Conservation (phyloP, 2,797 vertebrate genomes). For the Ctenopoma kingsleyae region DNA sequence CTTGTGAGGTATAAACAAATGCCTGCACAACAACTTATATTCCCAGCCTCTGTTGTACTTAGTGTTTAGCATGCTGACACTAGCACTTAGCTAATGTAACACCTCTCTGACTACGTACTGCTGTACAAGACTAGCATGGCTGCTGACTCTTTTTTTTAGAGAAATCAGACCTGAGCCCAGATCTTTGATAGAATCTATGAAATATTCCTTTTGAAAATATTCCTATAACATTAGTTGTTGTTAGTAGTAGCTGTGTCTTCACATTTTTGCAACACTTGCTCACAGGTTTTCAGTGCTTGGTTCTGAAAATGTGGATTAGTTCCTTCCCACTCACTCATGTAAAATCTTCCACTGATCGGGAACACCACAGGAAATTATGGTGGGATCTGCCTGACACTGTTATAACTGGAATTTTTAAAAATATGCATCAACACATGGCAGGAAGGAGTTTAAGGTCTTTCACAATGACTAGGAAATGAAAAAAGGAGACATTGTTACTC, state of each 20-base stretch:
- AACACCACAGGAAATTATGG: constrained; percentile 5
- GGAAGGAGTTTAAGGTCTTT: neutral
- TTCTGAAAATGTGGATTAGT: constrained; percentile 3
- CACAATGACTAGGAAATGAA: neutral
- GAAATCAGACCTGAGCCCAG: too few species aligned
- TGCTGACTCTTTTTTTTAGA: too few species aligned
- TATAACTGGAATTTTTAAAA: constrained; percentile 5
- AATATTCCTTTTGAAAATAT: too few species aligned
- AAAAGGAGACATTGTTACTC: constrained; percentile 12
- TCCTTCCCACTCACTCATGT: constrained; percentile 14
- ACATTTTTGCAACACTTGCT: neutral
- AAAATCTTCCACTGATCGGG: constrained; percentile 8
- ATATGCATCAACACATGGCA: neutral
- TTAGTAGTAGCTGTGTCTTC: neutral
- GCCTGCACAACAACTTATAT: too few species aligned
- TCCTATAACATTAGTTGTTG: neutral
- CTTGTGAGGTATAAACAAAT: too few species aligned
- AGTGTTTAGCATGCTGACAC: too few species aligned
- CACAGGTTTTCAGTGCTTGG: neutral
- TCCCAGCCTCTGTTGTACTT: too few species aligned
- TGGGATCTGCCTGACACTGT: neutral
- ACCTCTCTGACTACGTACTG: too few species aligned
- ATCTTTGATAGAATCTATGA: too few species aligned
- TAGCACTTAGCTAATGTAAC: too few species aligned
- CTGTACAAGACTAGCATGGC: too few species aligned